phyloP scores from a whole-genome alignment of 2,888 invertebrate species.

The Bellardia pandia region DNA sequence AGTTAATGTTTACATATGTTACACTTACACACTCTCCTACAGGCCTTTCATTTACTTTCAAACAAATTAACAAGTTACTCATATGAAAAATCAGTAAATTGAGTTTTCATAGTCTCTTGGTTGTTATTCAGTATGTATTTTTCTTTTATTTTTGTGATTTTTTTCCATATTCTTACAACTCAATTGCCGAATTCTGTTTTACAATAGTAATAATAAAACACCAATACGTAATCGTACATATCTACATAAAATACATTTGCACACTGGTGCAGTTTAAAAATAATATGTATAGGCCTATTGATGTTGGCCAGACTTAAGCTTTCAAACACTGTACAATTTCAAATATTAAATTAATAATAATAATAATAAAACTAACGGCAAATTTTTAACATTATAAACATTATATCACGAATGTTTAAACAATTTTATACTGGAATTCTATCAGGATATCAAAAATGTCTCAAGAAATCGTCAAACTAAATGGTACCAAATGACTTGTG shows the following conservation, averaged over 20 bases:
- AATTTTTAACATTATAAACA: no score
- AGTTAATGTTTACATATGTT: slow-evolving; percentile 21
- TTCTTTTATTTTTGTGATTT: background rate
- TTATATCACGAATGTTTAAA: no score
- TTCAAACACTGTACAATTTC: no score
- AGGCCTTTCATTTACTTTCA: slow-evolving; percentile 24
- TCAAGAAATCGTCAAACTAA: no score
- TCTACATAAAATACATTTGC: background rate
- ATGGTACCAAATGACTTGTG: no score
- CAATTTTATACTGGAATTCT: no score
- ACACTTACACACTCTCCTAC: background rate
- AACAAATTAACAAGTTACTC: slow-evolving; percentile 68
- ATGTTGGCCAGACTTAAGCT: no score
- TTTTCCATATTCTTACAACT: slow-evolving; percentile 17
- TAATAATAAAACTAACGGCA: no score
- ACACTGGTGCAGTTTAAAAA: background rate
- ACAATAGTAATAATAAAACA: slow-evolving; percentile 21
- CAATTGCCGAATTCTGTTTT: slow-evolving; percentile 44
- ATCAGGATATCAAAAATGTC: no score
- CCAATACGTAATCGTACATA: background rate
- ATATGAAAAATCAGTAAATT: slow-evolving; percentile 71
- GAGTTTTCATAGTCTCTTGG: slow-evolving; percentile 55
- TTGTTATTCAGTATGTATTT: background rate
- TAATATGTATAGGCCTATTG: background rate
- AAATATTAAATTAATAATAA: no score